Conservation (phyloP, 2,888 invertebrate species). For the Lissonota sp. region DNA sequence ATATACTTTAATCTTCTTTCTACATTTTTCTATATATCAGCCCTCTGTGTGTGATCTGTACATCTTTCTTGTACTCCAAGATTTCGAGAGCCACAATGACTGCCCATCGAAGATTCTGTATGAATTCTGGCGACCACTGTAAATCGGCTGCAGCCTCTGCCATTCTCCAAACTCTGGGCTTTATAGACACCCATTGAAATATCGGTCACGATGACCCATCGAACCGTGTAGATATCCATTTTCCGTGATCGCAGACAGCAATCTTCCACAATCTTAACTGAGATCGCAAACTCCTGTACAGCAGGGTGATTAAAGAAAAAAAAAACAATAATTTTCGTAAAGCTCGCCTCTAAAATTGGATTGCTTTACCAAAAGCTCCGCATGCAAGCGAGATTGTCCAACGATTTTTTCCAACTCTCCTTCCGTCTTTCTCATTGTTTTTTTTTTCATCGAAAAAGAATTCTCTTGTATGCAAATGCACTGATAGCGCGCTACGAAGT, state of each 20-base stretch:
- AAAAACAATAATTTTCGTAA: background rate
- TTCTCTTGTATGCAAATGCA: conserved; percentile 47
- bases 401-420: conserved; percentile 17
- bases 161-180: background rate
- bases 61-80: conserved; percentile 36
- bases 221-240: background rate
- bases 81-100: conserved; percentile 51
- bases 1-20: conserved; percentile 24
- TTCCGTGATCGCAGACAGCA: conserved; percentile 4
- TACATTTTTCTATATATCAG: conserved; percentile 15
- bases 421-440: conserved; percentile 1
- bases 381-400: background rate
- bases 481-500: conserved; percentile 15
- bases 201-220: background rate
- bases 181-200: conserved; percentile 18
- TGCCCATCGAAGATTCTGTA: conserved; percentile 31
- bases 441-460: conserved; percentile 15
- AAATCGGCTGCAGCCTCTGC: conserved; percentile 37
- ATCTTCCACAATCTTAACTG: no score
- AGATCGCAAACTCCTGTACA: background rate
- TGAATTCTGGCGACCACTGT: conserved; percentile 17
- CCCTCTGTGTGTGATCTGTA: background rate
- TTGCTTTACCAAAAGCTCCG: conserved; percentile 10
- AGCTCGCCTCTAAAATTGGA: conserved; percentile 25
- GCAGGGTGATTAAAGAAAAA: background rate